Evolutionary conservation across 2,888 invertebrate species (phyloP).

Genomic region (Cinara cedri): DNA sequence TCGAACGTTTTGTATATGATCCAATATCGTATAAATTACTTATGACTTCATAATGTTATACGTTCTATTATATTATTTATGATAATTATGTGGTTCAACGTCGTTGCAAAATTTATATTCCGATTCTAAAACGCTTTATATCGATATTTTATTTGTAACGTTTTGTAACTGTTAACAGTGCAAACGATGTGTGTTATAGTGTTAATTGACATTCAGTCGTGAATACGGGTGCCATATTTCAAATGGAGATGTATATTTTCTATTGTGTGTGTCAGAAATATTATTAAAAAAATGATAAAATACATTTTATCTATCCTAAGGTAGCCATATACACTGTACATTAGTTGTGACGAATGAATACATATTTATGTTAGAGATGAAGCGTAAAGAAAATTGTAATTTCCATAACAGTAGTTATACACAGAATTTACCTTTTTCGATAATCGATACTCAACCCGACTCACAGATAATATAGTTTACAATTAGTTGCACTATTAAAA

Average conservation of each 20-base stretch:
- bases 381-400: background rate
- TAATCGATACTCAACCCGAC: too few relatives aligned
- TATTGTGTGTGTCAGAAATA: background rate
- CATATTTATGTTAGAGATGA: background rate
- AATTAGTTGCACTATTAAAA: too few relatives aligned
- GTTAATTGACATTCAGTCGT: background rate
- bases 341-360: background rate
- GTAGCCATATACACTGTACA: too few relatives aligned
- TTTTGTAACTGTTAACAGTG: too few relatives aligned
- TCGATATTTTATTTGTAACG: background rate
- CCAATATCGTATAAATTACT: background rate
- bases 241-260: constrained; percentile 4
- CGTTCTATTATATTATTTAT: constrained; percentile 1
- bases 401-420: background rate
- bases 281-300: background rate
- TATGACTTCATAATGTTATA: background rate
- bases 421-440: too few relatives aligned
- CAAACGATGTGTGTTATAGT: too few relatives aligned
- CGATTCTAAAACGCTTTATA: background rate
- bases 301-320: background rate
- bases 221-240: background rate
- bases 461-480: too few relatives aligned
- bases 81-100: background rate
- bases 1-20: background rate
- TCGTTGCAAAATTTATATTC: background rate